A percentile compares a stretch with the other conserved stretches of the same genome.
phyloP scores from a whole-genome alignment of 37 sponge, comb jelly and placozoan species.

The Eunapius fragilis region DNA sequence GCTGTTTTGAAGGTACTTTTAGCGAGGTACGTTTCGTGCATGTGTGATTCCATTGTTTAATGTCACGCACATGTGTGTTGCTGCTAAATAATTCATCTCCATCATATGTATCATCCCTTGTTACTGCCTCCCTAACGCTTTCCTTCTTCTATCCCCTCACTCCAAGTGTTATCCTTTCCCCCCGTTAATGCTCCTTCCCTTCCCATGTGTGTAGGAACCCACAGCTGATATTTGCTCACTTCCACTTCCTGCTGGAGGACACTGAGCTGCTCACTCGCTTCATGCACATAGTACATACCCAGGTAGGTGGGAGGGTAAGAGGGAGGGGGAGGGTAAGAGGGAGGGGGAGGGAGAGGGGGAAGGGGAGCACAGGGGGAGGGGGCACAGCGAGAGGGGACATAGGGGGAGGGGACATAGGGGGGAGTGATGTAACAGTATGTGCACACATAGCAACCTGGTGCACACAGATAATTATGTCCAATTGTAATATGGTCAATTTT shows the following conservation, averaged over 20 bases:
- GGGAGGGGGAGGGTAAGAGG: neutral
- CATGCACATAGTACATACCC: conserved; percentile 77
- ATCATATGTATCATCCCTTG: too few species aligned
- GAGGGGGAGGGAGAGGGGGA: too few species aligned
- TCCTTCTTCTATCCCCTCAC: too few species aligned
- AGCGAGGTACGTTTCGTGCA: conserved; percentile 56
- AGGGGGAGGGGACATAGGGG: too few species aligned
- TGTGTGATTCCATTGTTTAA: neutral
- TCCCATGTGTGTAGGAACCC: conserved; percentile 57
- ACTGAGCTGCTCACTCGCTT: conserved; percentile 69
- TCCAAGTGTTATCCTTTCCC: neutral
- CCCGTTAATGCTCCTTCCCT: neutral
- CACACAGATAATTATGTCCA: too few species aligned
- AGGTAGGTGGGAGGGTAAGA: conserved; percentile 9
- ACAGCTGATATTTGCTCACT: conserved; percentile 86
- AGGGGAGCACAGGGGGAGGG: too few species aligned
- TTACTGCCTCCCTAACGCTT: neutral
- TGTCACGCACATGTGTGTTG: too few species aligned
- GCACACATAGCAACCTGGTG: too few species aligned
- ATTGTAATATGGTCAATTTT: too few species aligned
- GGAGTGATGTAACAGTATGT: too few species aligned
- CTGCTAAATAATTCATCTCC: too few species aligned
- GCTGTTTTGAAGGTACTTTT: conserved; percentile 74
- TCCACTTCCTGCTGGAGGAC: conserved; percentile 84
- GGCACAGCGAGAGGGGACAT: too few species aligned